Conservation (phyloP, 2,797 vertebrate genomes). For the Cyclura pinguis region DNA sequence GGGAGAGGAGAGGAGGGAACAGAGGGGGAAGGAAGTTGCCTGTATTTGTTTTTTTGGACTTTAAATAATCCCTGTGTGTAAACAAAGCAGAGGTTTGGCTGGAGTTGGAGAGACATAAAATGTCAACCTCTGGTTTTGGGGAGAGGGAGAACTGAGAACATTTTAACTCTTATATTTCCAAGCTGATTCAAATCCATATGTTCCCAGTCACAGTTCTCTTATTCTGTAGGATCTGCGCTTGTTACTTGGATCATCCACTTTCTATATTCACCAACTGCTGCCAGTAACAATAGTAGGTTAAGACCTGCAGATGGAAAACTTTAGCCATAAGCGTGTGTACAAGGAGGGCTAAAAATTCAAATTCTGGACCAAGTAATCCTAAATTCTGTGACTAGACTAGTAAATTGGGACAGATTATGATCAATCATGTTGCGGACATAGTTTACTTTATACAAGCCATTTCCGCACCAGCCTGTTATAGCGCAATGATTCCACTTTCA, state of each 20-base stretch:
- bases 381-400: background rate
- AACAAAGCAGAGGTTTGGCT: background rate
- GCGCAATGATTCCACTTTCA: no score
- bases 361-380: background rate
- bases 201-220: background rate
- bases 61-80: background rate
- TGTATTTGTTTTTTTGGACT: background rate
- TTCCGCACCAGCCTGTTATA: no score
- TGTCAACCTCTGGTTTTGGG: background rate
- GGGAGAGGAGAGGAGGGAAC: background rate
- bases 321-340: background rate
- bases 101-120: background rate
- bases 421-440: background rate
- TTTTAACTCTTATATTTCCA: background rate
- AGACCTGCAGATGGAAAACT: background rate
- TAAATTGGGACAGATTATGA: background rate
- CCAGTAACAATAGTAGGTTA: background rate
- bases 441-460: background rate
- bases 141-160: background rate
- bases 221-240: no score
- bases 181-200: background rate
- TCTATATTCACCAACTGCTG: no score
- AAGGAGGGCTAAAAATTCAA: background rate
- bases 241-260: background rate
- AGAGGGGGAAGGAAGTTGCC: background rate